Evolutionary conservation across 2,113 vertebrate genomes (phyloP).

Genomic region (Sterrhoptilus dennistouni): DNA sequence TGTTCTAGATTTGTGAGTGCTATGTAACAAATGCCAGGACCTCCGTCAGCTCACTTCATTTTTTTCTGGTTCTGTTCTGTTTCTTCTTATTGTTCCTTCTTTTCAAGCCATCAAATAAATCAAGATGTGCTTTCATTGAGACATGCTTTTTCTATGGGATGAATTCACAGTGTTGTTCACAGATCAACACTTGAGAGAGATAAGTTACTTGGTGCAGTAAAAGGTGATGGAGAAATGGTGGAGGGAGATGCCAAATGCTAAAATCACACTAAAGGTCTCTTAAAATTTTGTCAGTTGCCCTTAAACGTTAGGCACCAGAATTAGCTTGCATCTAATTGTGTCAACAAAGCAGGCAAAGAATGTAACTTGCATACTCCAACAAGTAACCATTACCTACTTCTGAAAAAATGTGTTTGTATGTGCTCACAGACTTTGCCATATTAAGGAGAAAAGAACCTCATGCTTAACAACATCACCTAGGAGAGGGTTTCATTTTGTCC

Average conservation of each 20-base stretch:
- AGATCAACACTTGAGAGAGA: neutral
- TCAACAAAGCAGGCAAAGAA: slow-evolving; percentile 1
- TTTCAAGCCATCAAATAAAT: neutral
- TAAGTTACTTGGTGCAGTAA: neutral
- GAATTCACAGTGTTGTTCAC: neutral
- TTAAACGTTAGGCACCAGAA: neutral
- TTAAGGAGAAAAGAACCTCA: neutral
- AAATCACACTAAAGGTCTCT: neutral
- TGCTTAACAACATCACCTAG: neutral
- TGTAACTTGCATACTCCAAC: neutral
- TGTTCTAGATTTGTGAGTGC: neutral
- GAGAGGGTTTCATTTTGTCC: neutral
- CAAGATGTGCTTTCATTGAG: neutral
- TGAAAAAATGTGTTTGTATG: neutral
- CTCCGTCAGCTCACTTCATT: neutral
- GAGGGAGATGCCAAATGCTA: neutral
- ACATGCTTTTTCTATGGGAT: neutral
- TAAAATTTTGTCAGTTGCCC: neutral
- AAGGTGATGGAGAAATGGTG: neutral
- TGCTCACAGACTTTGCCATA: neutral
- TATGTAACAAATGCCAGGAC: neutral
- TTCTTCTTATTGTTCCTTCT: neutral
- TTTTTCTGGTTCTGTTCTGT: neutral
- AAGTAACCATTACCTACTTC: slow-evolving; percentile 48
- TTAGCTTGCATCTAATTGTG: neutral